These are phyloP conservation scores for Dusona sp. DNA, from an alignment of 2,888 invertebrate genomes.

Conservation along the genomic window DNA sequence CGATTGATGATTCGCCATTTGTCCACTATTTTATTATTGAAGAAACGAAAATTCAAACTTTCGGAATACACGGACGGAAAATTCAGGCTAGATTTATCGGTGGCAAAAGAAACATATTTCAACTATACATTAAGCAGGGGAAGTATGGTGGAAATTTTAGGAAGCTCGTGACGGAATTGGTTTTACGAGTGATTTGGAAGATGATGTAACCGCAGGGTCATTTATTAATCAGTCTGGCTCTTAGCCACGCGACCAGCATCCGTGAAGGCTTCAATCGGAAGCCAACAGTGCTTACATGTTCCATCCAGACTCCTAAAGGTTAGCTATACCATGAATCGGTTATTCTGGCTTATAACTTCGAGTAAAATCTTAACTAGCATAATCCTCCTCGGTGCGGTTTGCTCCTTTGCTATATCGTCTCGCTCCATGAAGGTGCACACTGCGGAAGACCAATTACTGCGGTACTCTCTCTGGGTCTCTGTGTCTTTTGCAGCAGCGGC, in stretches of 20 bases:
- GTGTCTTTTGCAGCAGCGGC: conserved; percentile 27
- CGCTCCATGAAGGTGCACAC: conserved; percentile 18
- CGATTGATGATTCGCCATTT: neutral
- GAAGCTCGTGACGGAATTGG: conserved; percentile 3
- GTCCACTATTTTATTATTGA: neutral
- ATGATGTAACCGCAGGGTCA: conserved; percentile 25
- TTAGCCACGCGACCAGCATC: conserved; percentile 30
- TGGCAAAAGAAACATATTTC: neutral
- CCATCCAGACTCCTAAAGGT: conserved; percentile 17
- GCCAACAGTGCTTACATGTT: conserved; percentile 21
- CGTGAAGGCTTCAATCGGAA: conserved; percentile 22
- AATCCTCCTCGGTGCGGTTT: conserved; percentile 68
- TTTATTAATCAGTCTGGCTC: conserved; percentile 51
- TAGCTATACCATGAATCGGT: conserved; percentile 38
- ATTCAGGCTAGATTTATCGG: neutral
- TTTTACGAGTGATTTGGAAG: conserved; percentile 13
- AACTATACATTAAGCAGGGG: neutral
- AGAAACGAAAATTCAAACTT: neutral
- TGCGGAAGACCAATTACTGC: conserved; percentile 73
- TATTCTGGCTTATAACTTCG: conserved; percentile 66
- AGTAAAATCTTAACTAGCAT: conserved; percentile 75
- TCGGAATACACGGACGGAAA: too few species aligned
- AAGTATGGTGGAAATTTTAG: neutral
- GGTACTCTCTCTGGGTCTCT: conserved; percentile 29
- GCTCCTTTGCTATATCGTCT: neutral